phyloP scores from a whole-genome alignment of 2,888 invertebrate genomes.

The Priocnemis perturbator region DNA sequence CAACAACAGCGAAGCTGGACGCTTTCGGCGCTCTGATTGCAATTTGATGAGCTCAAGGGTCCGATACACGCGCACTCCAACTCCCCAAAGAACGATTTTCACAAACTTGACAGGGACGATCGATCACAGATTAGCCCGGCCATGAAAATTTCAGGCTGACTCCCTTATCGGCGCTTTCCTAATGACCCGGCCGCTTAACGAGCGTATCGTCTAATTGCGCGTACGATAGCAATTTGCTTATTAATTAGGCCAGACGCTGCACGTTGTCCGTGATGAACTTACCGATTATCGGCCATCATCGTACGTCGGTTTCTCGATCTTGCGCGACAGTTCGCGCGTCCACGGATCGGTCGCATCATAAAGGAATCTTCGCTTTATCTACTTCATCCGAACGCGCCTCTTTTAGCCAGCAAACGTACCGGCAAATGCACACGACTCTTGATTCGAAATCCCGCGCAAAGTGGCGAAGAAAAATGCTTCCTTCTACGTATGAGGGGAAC shows the following conservation, averaged over 20 bases:
- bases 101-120: conserved; percentile 25
- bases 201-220: conserved; percentile 7
- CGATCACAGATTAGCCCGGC: conserved; percentile 24
- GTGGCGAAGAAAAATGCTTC: no score
- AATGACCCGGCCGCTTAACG: conserved; percentile 8
- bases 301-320: no score
- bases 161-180: conserved; percentile 3
- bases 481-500: no score
- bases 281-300: no score
- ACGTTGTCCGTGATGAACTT: not conserved
- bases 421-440: no score
- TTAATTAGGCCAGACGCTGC: not conserved
- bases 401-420: no score
- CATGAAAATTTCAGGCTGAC: conserved; percentile 17
- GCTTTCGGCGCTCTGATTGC: conserved; percentile 5
- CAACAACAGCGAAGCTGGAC: not conserved
- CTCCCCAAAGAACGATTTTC: conserved; percentile 18
- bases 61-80: not conserved
- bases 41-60: conserved; percentile 3
- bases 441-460: no score
- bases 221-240: no score
- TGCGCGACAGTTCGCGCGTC: no score
- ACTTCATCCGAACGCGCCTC: no score
- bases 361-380: no score
- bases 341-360: no score